phyloP scores from a whole-genome alignment of 64 coral and sea anemone species.

The Montipora efflorescens region DNA sequence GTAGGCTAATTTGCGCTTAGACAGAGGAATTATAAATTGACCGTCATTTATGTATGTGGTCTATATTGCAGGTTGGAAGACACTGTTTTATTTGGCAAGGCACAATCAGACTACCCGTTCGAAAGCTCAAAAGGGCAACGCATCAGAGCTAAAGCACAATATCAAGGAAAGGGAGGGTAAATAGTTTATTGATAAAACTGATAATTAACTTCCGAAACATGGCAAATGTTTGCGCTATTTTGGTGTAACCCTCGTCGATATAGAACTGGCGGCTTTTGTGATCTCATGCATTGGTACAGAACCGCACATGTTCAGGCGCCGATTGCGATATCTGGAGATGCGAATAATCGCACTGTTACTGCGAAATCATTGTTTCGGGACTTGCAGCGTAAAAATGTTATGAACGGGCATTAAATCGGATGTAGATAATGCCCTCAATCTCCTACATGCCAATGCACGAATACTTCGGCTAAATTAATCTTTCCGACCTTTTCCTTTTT shows the following conservation, averaged over 20 bases:
- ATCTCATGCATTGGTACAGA: neutral
- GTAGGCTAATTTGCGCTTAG: too few species aligned
- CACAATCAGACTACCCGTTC: neutral
- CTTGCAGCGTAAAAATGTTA: too few species aligned
- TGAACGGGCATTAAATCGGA: too few species aligned
- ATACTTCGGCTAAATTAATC: too few species aligned
- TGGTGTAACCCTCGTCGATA: neutral
- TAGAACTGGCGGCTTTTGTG: neutral
- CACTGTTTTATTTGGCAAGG: neutral
- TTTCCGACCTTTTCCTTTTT: too few species aligned
- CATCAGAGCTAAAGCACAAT: neutral
- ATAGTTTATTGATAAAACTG: slow-evolving; percentile 16
- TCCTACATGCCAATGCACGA: too few species aligned
- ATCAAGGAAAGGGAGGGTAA: neutral
- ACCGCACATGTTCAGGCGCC: neutral
- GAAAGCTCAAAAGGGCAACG: neutral
- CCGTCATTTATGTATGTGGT: too few species aligned
- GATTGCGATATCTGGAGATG: neutral
- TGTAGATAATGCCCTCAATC: too few species aligned
- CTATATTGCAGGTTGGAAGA: too few species aligned
- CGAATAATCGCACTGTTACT: neutral
- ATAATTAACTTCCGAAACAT: neutral
- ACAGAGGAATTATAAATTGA: too few species aligned
- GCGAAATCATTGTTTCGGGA: neutral
- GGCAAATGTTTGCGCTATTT: neutral